A percentile compares a stretch with the other conserved stretches of the same genome.
phyloP scores from a whole-genome alignment of 2,113 vertebrate species.

The Triplophysa siluroides region DNA sequence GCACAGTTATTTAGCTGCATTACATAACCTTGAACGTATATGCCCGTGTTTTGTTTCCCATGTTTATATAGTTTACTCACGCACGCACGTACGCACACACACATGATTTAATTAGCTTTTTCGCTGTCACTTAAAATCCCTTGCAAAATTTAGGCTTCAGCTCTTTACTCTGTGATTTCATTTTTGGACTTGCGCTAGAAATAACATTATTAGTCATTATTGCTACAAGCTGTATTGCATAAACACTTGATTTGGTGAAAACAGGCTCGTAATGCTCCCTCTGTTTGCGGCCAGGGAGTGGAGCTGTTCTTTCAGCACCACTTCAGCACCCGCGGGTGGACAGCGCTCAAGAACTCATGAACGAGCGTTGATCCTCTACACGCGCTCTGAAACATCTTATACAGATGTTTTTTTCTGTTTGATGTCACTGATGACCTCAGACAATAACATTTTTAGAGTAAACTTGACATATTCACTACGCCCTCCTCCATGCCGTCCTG shows the following conservation, averaged over 20 bases:
- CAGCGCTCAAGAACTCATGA: slow-evolving; percentile 63
- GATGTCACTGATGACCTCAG: not conserved
- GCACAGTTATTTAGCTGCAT: no score
- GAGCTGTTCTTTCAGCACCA: slow-evolving; percentile 80
- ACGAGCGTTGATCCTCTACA: not conserved
- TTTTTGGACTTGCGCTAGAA: not conserved
- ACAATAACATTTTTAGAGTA: not conserved
- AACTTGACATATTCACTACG: not conserved
- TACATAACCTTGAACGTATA: no score
- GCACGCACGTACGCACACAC: no score
- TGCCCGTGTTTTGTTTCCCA: no score
- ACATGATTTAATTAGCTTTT: no score
- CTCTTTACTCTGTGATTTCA: not conserved
- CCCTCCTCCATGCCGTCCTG: not conserved
- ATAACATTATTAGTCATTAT: not conserved
- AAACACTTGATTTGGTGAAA: not conserved
- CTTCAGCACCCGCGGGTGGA: slow-evolving; percentile 66
- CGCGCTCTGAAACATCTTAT: slow-evolving; percentile 2
- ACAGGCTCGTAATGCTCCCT: slow-evolving; percentile 11
- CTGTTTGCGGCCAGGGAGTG: slow-evolving; percentile 37
- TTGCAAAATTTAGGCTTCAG: not conserved
- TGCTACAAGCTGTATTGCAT: not conserved
- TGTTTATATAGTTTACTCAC: no score
- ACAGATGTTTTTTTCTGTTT: not conserved
- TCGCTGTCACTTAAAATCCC: no score